Evolutionary conservation across 2,797 vertebrate genomes (phyloP), one percentile per base, ranked within the genome.

Genomic region (Pelodytes ibericus): DNA sequence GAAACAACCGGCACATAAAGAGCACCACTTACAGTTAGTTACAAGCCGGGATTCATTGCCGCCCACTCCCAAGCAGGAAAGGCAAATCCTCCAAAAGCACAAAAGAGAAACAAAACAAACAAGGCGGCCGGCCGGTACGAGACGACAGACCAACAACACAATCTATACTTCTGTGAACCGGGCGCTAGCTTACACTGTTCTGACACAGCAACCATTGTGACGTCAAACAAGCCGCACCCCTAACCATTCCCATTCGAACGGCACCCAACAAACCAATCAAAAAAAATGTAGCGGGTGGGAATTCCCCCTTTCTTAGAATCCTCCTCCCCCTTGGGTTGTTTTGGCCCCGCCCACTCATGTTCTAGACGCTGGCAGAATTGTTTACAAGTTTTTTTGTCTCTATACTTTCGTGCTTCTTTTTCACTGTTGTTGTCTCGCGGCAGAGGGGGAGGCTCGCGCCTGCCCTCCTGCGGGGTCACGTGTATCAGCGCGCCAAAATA

Each of bases 1-100:
- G 20, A 53, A 36, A 53, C 49, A 53, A 3, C 3, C 10, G 3
- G 10, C 10, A 58, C 57, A 63, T 2, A 41, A 22, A 22, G 67
- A 33, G 72, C 51, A 47, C 29, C 73, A 77, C 75, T 77, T 77
- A 77, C 75, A 49, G n/a, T 64, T n/a, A 49, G n/a, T 77, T 57
- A 72, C 75, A 66, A 36, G 36, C 18, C 49, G 56, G 26, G 49
- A 49, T n/a, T 51, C 75, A 77, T 72, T 51, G 61, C 51, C 61
- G 60, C 49, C 27, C 60, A 25, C 31, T n/a, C 49, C 61, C 20
- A 11, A 24, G 20, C n/a, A 53, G 4, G 8, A 5, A 53, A 53
- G 5, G 16, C 49, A 53, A 7, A 20, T 4, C 49, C n/a, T 18
- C 7, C 5, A 53, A 53, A 18, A 20, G 49, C 20, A 20, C 49